phyloP scores from a whole-genome alignment of 37 sponge, comb jelly and placozoan genomes.

The Oopsacas minuta region DNA sequence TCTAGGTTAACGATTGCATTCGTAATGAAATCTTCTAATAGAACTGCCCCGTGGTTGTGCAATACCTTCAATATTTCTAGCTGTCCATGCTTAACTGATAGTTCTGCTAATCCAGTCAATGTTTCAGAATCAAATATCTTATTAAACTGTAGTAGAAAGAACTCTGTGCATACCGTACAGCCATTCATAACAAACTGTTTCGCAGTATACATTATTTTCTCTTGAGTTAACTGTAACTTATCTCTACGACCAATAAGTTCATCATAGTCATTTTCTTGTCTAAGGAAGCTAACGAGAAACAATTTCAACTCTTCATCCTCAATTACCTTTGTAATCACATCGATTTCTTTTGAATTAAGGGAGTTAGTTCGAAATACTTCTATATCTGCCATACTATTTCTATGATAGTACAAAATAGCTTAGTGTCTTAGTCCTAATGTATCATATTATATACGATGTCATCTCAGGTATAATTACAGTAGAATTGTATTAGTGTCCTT shows the following conservation, averaged over 20 bases:
- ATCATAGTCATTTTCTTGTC: neutral
- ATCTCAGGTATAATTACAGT: no score
- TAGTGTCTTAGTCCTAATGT: no score
- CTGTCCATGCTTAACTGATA: neutral
- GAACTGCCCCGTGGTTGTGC: neutral
- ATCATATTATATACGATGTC: no score
- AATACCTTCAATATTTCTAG: neutral
- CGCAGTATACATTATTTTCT: neutral
- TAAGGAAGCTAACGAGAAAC: neutral
- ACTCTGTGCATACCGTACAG: neutral
- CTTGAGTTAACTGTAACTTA: neutral
- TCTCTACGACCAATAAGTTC: neutral
- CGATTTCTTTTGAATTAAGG: neutral
- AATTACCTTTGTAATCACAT: neutral
- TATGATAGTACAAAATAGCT: no score
- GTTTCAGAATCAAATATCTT: neutral
- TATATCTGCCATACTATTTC: neutral
- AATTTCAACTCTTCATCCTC: neutral
- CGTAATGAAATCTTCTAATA: neutral
- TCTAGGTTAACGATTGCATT: neutral
- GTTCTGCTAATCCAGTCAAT: conserved; percentile 3
- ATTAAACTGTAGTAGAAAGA: neutral
- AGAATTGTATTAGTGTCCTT: no score
- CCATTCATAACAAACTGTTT: neutral
- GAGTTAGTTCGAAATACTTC: neutral